Evolutionary conservation across 1,140 invertebrate genomes (phyloP), one percentile per base, ranked within the genome.

Genomic region (Cylas formicarius): DNA sequence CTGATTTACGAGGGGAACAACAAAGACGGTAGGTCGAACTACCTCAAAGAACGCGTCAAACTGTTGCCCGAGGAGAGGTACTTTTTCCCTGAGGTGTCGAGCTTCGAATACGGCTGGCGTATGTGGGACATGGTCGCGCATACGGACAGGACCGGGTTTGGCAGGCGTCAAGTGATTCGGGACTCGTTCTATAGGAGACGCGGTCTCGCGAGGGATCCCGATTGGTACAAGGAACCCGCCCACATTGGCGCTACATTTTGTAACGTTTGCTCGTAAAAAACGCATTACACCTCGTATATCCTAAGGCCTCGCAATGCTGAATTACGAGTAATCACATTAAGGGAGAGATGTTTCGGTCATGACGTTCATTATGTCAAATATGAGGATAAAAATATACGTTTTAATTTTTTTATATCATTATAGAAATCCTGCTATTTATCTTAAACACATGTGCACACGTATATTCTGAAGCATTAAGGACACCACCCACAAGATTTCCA

Each of bases 101-200:
- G 52, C 43, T 66, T 56, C 35, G 34, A 41, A 6, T 65, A 66
- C 26, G 64, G 64, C 4, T 66, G 64, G 64, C 51, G 59, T 11
- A 61, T 61, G 53, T 61, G 49, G 52, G 43, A 63, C n/a, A 39
- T 42, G 23, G 48, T 43, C 1, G 62, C 57, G 50, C 44, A 27
- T 6, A 53, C 44, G 26, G 20, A 20, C 6, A 52, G 49, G 17
- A 35, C 42, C 23, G 45, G 53, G 16, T 61, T 57, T 46, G 64
- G 60, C 2, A 57, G 60, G 45, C 52, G 52, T 31, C 55, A 58
- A 26, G 45, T 65, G 9, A 59, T 66, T n/a, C 52, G 55, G 29
- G 39, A 62, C 14, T 57, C 61, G 13, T 66, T 66, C 41, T 66
- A 66, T 36, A 47, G 64, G 36, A 53, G 61, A 44, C 55, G 52